Base-by-base conservation (phyloP, 2,888 invertebrate species). In the Epistrophella euchroma region DNA sequence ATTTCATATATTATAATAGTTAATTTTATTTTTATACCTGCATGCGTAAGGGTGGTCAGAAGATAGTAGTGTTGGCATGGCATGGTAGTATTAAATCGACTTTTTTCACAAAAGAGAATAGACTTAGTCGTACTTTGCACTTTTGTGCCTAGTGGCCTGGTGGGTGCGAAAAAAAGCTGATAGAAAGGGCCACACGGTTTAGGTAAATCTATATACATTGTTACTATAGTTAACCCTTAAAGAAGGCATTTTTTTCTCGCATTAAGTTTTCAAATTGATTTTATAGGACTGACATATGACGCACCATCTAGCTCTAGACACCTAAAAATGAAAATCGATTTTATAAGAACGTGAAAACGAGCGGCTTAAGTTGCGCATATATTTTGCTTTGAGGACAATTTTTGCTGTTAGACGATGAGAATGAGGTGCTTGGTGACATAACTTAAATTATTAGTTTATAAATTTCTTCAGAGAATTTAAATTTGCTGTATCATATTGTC, bases 71-170 rank as follows among this genome's bases (percentile, higher is more conserved):
- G 19, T 68, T 52, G n/a, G 68, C 52, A 37, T n/a, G n/a, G n/a
- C n/a, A n/a, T n/a, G n/a, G n/a, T n/a, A n/a, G n/a, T n/a, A n/a
- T 50, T 37, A 50, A 47, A 22, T 35, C 35, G 50, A 19, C n/a
- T 9, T 28, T 17, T 64, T 28, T 28, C 10, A 3, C 28, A 11
- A 7, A 2, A 35, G n/a, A 50, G 35, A n/a, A 43, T 52, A 32
- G 19, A 70, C 40, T 62, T 68, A 50, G 32, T n/a, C 37, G 68
- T 77, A 45, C 76, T 71, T 70, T 62, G 70, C 77, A 71, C 60
- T 71, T 62, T 77, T 52, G 43, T 32, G 17, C n/a, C 19, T 9
- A 13, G 11, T 35, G 32, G 19, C 37, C 40, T 15, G 37, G 58
- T 60, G 22, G 37, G 58, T 60, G 22, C n/a, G 10, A 43, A n/a